Percentiles rank a stretch among this genome's conserved stretches.
Evolutionary conservation across 2,797 vertebrate genomes (phyloP).

Genomic region (Basileuterus tristriatus): DNA sequence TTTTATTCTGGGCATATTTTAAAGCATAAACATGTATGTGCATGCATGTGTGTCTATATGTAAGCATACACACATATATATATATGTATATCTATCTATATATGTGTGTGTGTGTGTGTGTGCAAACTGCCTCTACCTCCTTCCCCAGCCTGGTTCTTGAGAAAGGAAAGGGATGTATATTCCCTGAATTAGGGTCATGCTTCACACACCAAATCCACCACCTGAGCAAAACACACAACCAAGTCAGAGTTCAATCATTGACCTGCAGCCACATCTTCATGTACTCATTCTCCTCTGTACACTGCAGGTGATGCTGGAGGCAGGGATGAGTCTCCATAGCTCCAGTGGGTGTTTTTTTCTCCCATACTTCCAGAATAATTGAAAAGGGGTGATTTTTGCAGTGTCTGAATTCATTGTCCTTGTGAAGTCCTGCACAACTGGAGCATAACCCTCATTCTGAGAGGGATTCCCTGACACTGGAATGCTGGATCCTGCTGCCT

Average conservation of each 20-base stretch:
- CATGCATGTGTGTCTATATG: not conserved
- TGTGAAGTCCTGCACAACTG: not conserved
- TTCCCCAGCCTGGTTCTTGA: not conserved
- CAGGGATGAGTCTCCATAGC: not conserved
- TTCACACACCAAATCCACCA: not conserved
- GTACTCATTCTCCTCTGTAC: not conserved
- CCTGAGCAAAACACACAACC: not conserved
- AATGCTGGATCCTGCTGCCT: not conserved
- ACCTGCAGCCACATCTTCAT: not conserved
- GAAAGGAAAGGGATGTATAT: not conserved
- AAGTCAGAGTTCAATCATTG: not conserved
- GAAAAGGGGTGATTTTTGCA: not conserved
- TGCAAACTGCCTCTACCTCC: not conserved
- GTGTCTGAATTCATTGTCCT: not conserved
- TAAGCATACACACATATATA: not conserved
- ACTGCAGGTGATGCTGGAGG: not conserved
- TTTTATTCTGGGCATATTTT: not conserved
- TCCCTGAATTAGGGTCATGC: not conserved
- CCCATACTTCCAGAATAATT: not conserved
- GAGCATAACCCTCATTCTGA: not conserved
- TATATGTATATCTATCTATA: fast-evolving
- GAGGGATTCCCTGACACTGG: not conserved
- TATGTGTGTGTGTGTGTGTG: fast-evolving
- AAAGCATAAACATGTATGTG: not conserved
- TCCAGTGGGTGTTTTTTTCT: not conserved